phyloP scores from a whole-genome alignment of 2,888 invertebrate species.

The Steinernema hermaphroditum region DNA sequence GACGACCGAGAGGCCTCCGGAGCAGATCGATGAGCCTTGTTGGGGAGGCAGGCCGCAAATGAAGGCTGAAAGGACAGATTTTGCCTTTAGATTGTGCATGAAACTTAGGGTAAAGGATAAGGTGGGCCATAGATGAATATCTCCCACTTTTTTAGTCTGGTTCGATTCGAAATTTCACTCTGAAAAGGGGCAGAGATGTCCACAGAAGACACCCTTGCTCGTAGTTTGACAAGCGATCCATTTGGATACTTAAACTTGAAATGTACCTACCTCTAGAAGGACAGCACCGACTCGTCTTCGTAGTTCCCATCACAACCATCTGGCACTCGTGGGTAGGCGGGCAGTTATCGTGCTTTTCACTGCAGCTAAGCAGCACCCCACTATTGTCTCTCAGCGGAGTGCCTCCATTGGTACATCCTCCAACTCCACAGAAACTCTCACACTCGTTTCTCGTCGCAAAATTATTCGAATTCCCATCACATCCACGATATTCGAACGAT shows the following conservation, averaged over 20 bases:
- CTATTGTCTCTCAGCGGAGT: slow-evolving; percentile 48
- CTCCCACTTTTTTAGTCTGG: no score
- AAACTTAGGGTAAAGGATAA: no score
- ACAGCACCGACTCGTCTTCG: slow-evolving; percentile 50
- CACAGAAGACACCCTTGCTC: no score
- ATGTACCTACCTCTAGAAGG: slow-evolving; percentile 46
- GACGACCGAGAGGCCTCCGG: slow-evolving; percentile 53
- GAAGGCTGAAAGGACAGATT: slow-evolving; percentile 43
- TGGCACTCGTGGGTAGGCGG: slow-evolving; percentile 57
- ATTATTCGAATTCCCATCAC: slow-evolving; percentile 60
- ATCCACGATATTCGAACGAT: slow-evolving; percentile 55
- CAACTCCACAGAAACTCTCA: slow-evolving; percentile 59
- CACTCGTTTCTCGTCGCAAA: slow-evolving; percentile 53
- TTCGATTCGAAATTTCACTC: not conserved
- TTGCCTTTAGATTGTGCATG: no score
- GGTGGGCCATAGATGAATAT: no score
- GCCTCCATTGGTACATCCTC: slow-evolving; percentile 42
- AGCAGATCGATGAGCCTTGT: slow-evolving; percentile 53
- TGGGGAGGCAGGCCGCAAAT: slow-evolving; percentile 56
- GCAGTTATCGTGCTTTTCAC: slow-evolving; percentile 50
- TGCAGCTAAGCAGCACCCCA: slow-evolving; percentile 48
- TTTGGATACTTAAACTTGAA: no score
- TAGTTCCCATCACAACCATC: slow-evolving; percentile 46
- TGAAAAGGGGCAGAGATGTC: not conserved
- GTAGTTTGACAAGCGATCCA: no score